phyloP scores from a whole-genome alignment of 2,113 vertebrate genomes.

The Daboia siamensis region DNA sequence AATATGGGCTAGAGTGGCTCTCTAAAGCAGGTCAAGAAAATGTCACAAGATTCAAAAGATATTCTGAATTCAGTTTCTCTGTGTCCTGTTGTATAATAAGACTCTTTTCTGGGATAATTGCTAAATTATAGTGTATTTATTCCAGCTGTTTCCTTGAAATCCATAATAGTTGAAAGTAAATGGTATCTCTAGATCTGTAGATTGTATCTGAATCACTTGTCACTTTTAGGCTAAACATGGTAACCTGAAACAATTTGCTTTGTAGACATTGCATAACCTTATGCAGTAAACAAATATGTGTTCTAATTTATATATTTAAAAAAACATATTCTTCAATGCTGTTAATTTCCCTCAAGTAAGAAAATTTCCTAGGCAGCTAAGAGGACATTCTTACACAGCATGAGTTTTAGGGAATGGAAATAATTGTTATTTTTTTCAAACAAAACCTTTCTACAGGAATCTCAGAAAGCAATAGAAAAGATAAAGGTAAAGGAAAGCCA shows the following conservation, averaged over 20 bases:
- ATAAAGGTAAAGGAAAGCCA: neutral
- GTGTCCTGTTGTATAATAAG: neutral
- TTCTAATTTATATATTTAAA: neutral
- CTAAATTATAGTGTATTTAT: neutral
- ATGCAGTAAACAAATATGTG: neutral
- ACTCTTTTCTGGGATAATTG: neutral
- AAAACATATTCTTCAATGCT: neutral
- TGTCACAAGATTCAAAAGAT: neutral
- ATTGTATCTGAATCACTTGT: neutral
- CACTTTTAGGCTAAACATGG: neutral
- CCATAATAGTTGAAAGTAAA: neutral
- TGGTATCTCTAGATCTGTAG: neutral
- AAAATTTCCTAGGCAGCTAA: too few relatives aligned
- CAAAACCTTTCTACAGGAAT: neutral
- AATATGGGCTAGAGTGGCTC: conserved; percentile 21
- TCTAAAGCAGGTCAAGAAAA: conserved; percentile 28
- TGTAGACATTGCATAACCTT: neutral
- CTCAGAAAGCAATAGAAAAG: neutral
- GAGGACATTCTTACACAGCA: too few relatives aligned
- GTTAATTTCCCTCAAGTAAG: neutral
- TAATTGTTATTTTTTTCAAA: neutral
- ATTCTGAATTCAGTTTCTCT: neutral
- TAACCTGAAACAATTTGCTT: neutral
- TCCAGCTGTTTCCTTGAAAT: neutral
- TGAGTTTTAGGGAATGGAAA: neutral